phyloP scores from a whole-genome alignment of 2,113 vertebrate genomes.

The Xiphias gladius region DNA sequence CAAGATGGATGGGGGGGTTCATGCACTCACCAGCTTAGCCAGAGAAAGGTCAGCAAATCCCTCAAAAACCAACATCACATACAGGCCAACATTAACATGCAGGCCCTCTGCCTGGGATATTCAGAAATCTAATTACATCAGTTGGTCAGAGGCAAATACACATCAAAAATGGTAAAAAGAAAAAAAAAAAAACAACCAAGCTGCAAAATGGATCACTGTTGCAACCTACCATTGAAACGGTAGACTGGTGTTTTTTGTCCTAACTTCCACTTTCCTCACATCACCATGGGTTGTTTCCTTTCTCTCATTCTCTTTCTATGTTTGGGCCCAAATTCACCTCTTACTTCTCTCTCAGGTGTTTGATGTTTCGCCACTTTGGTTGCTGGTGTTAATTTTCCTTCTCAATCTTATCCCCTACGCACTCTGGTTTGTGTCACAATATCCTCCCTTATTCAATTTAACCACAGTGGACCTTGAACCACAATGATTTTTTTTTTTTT shows the following conservation, averaged over 20 bases:
- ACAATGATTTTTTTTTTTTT: too few relatives aligned
- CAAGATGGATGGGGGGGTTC: background rate
- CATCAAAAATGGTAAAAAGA: conserved; percentile 7
- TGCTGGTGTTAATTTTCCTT: too few relatives aligned
- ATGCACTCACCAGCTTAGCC: background rate
- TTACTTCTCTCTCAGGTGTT: too few relatives aligned
- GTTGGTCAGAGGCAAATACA: background rate
- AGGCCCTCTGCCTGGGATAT: background rate
- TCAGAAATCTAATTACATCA: conserved; percentile 6
- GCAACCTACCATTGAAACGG: too few relatives aligned
- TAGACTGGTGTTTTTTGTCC: too few relatives aligned
- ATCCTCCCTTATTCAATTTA: background rate
- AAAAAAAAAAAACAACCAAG: background rate
- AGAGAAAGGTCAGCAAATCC: conserved; percentile 41
- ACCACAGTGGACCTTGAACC: too few relatives aligned
- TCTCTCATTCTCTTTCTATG: too few relatives aligned
- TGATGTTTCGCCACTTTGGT: too few relatives aligned
- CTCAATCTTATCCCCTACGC: background rate
- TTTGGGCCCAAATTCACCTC: too few relatives aligned
- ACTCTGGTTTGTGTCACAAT: background rate
- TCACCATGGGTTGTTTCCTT: too few relatives aligned
- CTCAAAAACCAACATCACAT: conserved; percentile 4
- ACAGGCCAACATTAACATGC: too few relatives aligned
- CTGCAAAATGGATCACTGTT: background rate
- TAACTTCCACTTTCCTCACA: too few relatives aligned